Conservation (phyloP, 2,113 vertebrate species). For the Columba janthina region DNA sequence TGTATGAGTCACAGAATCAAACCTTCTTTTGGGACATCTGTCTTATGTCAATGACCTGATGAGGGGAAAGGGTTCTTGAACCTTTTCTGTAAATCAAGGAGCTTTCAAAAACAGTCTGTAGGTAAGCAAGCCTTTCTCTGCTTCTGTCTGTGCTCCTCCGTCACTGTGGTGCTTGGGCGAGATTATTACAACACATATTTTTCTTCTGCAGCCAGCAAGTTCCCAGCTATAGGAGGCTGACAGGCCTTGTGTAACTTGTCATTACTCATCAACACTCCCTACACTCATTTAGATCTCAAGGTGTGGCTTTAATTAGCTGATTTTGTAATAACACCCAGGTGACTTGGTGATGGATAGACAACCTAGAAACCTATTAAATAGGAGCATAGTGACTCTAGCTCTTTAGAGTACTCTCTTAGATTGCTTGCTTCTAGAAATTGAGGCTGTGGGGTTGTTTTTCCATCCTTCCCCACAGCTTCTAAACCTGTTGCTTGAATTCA, state of each 20-base stretch:
- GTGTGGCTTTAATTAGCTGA: conserved; percentile 56
- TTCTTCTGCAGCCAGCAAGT: not conserved
- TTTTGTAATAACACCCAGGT: conserved; percentile 40
- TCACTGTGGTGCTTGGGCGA: not conserved
- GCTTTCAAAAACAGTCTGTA: not conserved
- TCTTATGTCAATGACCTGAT: not conserved
- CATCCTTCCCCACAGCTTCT: not conserved
- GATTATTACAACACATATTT: conserved; percentile 17
- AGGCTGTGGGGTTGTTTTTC: not conserved
- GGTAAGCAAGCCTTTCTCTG: not conserved
- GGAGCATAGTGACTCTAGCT: not conserved
- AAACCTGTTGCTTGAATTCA: not conserved
- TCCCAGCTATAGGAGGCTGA: conserved; percentile 41
- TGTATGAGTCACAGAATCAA: not conserved
- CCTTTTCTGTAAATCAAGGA: not conserved
- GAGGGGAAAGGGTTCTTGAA: not conserved
- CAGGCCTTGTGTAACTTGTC: conserved; percentile 16
- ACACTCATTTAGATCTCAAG: not conserved
- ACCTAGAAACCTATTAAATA: conserved; percentile 12
- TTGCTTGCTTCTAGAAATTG: not conserved
- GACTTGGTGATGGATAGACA: conserved; percentile 15
- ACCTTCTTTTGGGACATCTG: not conserved
- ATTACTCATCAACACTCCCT: conserved; percentile 51
- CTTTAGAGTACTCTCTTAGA: not conserved
- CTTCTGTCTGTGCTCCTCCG: not conserved